These are phyloP conservation scores for Holacanthus passer DNA, from an alignment of 2,113 vertebrate genomes.

Conservation along the genomic window DNA sequence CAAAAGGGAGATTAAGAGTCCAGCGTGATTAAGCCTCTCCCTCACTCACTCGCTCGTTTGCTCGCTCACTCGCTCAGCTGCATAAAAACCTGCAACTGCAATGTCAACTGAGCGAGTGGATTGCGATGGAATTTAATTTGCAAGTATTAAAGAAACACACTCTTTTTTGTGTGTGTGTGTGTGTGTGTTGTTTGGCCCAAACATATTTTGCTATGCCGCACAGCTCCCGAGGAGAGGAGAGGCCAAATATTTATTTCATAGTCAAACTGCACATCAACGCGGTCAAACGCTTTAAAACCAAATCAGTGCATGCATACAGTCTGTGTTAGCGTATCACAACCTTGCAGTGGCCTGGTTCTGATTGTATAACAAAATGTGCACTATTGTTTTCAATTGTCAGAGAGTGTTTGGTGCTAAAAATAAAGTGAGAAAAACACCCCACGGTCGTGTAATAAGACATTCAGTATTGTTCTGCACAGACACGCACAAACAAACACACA, in stretches of 20 bases:
- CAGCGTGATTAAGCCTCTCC: conserved; percentile 26
- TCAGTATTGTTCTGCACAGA: conserved; percentile 39
- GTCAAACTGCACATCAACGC: conserved; percentile 24
- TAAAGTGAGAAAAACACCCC: conserved; percentile 72
- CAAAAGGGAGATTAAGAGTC: conserved; percentile 6
- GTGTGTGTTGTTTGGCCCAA: neutral
- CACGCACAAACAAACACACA: conserved; percentile 20
- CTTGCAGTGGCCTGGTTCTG: conserved; percentile 12
- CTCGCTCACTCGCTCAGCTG: conserved; percentile 7
- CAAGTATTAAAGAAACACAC: neutral
- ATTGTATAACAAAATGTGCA: conserved; percentile 54
- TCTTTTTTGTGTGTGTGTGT: too few species aligned
- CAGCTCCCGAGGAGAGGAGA: neutral
- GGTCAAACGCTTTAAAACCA: conserved; percentile 19
- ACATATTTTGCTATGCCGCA: neutral
- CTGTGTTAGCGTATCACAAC: conserved; percentile 29
- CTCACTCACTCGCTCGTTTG: neutral
- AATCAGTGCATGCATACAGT: conserved; percentile 14
- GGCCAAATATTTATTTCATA: conserved; percentile 21
- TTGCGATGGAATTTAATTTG: conserved; percentile 16
- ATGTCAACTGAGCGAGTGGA: neutral
- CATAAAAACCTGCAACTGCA: neutral
- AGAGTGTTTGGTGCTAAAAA: conserved; percentile 68
- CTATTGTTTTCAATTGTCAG: conserved; percentile 65
- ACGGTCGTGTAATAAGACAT: conserved; percentile 62